phyloP scores from a whole-genome alignment of 2,113 vertebrate genomes.

The Narcine bancroftii region DNA sequence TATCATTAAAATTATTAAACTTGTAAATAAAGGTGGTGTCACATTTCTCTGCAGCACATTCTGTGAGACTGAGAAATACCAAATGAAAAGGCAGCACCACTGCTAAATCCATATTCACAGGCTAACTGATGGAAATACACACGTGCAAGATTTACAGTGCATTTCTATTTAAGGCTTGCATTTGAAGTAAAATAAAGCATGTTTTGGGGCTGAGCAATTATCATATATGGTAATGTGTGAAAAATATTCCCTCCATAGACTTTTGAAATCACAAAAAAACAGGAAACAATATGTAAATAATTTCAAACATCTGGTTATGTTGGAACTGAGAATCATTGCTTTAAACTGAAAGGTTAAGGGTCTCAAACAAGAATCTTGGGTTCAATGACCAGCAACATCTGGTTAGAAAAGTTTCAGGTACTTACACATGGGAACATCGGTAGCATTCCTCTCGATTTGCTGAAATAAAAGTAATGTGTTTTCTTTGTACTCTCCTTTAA shows the following conservation, averaged over 20 bases:
- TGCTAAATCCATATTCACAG: neutral
- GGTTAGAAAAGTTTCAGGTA: neutral
- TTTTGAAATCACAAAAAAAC: neutral
- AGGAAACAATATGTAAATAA: neutral
- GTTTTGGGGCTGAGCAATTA: neutral
- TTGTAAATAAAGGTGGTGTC: neutral
- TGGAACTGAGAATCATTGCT: neutral
- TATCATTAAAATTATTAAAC: neutral
- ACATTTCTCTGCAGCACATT: neutral
- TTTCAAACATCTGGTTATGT: neutral
- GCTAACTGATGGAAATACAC: neutral
- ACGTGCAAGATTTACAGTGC: neutral
- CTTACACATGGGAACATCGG: neutral
- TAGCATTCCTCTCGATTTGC: neutral
- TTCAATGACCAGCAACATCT: neutral
- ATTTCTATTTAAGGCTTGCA: neutral
- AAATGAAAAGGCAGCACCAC: neutral
- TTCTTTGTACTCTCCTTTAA: neutral
- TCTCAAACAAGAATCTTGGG: neutral
- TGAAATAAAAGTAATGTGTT: neutral
- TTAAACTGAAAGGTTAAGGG: neutral
- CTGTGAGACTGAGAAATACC: neutral
- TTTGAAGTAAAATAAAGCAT: neutral
- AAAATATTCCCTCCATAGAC: too few relatives aligned
- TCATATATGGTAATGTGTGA: neutral